These are phyloP conservation scores for Drosophila subpulchrella DNA, from an alignment of 1,140 invertebrate genomes.

Conservation along the genomic window DNA sequence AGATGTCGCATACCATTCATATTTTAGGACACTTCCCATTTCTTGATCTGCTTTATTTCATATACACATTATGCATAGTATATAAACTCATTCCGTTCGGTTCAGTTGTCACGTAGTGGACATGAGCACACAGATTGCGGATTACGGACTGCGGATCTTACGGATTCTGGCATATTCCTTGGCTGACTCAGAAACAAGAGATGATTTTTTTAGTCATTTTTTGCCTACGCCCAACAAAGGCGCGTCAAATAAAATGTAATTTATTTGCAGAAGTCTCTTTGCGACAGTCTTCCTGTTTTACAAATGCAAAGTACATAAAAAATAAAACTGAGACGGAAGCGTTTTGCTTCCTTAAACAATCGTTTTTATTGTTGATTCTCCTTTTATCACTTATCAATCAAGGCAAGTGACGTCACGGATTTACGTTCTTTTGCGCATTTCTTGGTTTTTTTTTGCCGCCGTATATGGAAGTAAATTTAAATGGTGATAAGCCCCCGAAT, in stretches of 20 bases:
- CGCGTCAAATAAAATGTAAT: conserved; percentile 43
- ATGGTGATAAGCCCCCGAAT: conserved; percentile 3
- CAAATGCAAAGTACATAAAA: conserved; percentile 27
- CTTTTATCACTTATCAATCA: conserved; percentile 52
- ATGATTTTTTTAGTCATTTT: conserved; percentile 23
- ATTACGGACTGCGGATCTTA: conserved; percentile 6
- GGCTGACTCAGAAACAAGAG: conserved; percentile 12
- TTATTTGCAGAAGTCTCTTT: conserved; percentile 22
- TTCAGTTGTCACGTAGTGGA: conserved; percentile 33
- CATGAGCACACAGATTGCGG: conserved; percentile 34
- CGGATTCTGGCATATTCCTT: conserved; percentile 17
- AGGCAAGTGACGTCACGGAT: conserved; percentile 34
- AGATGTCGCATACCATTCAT: conserved; percentile 43
- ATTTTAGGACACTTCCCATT: conserved; percentile 41
- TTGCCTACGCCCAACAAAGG: conserved; percentile 32
- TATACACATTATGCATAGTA: background rate
- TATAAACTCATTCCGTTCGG: conserved; percentile 22
- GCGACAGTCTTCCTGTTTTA: conserved; percentile 27
- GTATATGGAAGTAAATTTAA: conserved; percentile 4
- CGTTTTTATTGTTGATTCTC: conserved; percentile 5
- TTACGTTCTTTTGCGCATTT: conserved; percentile 7
- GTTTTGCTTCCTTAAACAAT: conserved; percentile 48
- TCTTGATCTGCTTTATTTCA: conserved; percentile 14
- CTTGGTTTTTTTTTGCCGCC: background rate
- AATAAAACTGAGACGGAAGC: conserved; percentile 29